A percentile compares a stretch with the other conserved stretches of the same genome.
Evolutionary conservation across 2,113 vertebrate species (phyloP).

Genomic region (Nansenia antarctica): DNA sequence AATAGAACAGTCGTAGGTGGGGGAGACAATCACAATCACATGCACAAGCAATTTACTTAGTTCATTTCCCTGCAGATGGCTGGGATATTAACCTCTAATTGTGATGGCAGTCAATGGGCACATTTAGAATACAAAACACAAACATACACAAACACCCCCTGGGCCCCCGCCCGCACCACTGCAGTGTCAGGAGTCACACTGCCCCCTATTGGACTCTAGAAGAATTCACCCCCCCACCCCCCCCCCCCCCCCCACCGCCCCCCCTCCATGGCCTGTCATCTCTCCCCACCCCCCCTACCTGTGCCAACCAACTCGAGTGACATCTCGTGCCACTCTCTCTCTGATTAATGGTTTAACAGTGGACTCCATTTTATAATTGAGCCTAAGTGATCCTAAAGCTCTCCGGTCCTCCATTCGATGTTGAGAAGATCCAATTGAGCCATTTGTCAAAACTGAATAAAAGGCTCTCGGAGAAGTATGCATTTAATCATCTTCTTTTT

Average conservation of each 20-base stretch:
- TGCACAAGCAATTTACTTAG: neutral
- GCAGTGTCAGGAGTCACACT: slow-evolving; percentile 49
- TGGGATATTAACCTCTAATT: neutral
- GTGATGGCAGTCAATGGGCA: neutral
- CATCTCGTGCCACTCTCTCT: neutral
- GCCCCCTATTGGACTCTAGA: slow-evolving; percentile 64
- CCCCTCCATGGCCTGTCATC: neutral
- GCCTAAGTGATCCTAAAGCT: slow-evolving; percentile 61
- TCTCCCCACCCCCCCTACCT: neutral
- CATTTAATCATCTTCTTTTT: slow-evolving; percentile 42
- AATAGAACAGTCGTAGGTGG: neutral
- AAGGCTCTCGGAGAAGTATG: slow-evolving; percentile 42
- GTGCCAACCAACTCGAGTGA: neutral
- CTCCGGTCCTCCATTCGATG: slow-evolving; percentile 55
- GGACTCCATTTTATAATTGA: slow-evolving; percentile 57
- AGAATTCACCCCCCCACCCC: neutral
- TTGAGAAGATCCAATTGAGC: slow-evolving; percentile 48
- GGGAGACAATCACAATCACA: too few relatives aligned
- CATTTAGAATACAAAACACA: neutral
- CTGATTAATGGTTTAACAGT: slow-evolving; percentile 63
- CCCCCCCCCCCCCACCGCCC: neutral
- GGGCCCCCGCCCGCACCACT: slow-evolving; percentile 21
- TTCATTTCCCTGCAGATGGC: neutral
- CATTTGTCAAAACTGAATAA: slow-evolving; percentile 60
- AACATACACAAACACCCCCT: neutral